A percentile compares a stretch with the other conserved stretches of the same genome.
phyloP scores from a whole-genome alignment of 92 coral and sea anemone species.

The Phymanthus crucifer region DNA sequence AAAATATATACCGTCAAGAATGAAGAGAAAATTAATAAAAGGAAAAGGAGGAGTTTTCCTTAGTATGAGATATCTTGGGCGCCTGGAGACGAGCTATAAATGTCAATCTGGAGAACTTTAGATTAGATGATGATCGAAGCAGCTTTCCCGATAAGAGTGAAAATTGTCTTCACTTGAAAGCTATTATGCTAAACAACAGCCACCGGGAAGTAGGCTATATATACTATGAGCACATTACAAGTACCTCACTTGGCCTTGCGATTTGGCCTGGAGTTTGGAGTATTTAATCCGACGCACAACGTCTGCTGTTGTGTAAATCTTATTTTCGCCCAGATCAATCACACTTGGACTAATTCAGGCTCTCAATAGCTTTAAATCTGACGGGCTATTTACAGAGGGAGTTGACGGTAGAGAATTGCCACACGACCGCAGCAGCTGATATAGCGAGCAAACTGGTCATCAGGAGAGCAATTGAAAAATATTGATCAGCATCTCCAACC shows the following conservation, averaged over 20 bases:
- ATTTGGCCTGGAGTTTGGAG: neutral
- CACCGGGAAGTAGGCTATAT: neutral
- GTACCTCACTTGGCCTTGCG: neutral
- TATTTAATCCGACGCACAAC: neutral
- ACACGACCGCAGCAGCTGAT: neutral
- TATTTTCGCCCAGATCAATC: neutral
- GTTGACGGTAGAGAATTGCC: neutral
- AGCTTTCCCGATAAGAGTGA: neutral
- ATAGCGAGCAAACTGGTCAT: neutral
- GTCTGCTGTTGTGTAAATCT: neutral
- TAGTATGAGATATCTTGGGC: neutral
- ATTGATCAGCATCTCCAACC: neutral
- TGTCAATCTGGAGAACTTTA: neutral
- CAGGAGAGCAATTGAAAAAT: neutral
- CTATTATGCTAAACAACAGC: neutral
- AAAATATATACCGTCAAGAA: neutral
- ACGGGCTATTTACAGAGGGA: slow-evolving; percentile 4
- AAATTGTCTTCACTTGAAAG: neutral
- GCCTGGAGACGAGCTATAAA: neutral
- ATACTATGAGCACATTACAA: neutral
- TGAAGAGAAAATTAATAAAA: neutral
- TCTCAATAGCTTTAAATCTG: neutral
- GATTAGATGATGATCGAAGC: neutral
- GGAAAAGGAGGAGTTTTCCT: neutral
- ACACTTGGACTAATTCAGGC: neutral